phyloP scores from a whole-genome alignment of 2,797 vertebrate genomes.

The Chromobotia macracanthus region DNA sequence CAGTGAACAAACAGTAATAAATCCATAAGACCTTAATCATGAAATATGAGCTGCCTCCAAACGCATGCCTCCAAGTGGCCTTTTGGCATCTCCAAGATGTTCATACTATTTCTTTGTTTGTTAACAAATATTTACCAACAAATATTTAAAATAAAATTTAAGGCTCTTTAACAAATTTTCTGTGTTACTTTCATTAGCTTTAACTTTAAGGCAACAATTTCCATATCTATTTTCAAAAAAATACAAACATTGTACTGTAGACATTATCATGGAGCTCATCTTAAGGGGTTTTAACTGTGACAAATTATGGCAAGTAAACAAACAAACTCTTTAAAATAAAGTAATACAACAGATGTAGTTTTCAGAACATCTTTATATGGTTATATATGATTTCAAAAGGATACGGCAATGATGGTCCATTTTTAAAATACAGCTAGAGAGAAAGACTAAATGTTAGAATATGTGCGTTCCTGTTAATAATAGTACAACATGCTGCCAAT shows the following conservation, averaged over 20 bases:
- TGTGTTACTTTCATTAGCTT: too few species aligned
- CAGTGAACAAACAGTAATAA: too few species aligned
- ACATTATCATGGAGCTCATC: too few species aligned
- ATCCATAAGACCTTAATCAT: not conserved
- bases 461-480: not conserved
- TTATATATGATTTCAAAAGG: slow-evolving; percentile 73
- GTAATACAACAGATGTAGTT: not conserved
- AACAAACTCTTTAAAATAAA: not conserved
- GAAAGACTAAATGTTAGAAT: slow-evolving; percentile 48
- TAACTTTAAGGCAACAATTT: too few species aligned
- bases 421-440: slow-evolving; percentile 92
- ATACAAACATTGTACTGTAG: too few species aligned
- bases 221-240: too few species aligned
- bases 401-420: slow-evolving; percentile 99
- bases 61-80: not conserved
- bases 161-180: too few species aligned
- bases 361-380: not conserved
- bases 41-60: too few species aligned
- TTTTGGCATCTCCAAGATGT: too few species aligned
- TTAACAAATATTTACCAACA: too few species aligned
- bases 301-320: not conserved
- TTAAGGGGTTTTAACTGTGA: too few species aligned
- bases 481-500: not conserved
- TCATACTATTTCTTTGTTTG: not conserved
- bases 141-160: too few species aligned